Evolutionary conservation across 2,113 vertebrate species (phyloP).

Genomic region (Chaetorhynchus papuensis): DNA sequence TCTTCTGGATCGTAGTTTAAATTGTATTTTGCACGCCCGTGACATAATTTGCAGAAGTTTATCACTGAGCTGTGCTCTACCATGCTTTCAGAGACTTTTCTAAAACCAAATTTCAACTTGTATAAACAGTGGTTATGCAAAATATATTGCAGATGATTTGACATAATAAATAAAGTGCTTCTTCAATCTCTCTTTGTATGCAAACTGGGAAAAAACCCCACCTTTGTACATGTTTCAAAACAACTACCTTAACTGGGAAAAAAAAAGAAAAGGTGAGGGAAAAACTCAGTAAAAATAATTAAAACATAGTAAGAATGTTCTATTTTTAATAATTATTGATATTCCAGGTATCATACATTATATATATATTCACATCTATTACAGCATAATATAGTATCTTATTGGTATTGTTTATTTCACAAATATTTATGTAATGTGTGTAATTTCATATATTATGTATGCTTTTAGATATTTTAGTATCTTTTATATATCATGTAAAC

Average conservation of each 20-base stretch:
- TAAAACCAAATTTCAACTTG: background rate
- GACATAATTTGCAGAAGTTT: background rate
- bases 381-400: background rate
- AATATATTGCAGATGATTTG: background rate
- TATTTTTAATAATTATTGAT: background rate
- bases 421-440: background rate
- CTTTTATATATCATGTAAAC: background rate
- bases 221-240: fast-evolving
- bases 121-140: background rate
- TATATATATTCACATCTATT: background rate
- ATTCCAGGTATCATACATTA: background rate
- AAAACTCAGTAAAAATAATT: background rate
- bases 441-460: background rate
- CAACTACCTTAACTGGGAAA: background rate
- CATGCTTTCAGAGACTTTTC: background rate
- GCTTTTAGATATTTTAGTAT: background rate
- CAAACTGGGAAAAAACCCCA: background rate
- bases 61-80: background rate
- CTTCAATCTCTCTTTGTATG: background rate
- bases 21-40: background rate
- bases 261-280: background rate
- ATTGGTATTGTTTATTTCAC: background rate
- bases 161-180: background rate
- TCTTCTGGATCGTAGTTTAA: background rate
- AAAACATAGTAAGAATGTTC: background rate